Percentiles rank a stretch among this genome's conserved stretches.
Conservation (phyloP, 2,113 vertebrate species). For the Phyllostomus discolor region DNA sequence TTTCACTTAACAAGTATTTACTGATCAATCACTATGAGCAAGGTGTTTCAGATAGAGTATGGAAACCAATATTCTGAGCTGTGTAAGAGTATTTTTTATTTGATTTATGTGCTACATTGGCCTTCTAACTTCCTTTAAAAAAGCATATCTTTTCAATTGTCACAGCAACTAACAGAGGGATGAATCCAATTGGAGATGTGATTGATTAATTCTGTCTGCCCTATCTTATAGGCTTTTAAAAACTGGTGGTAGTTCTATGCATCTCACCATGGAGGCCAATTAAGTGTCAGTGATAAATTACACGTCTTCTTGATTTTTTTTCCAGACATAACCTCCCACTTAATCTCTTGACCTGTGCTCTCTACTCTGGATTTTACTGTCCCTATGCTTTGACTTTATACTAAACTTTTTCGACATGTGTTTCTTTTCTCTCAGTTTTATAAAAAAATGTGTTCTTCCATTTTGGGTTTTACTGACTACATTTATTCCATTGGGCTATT, state of each 20-base stretch:
- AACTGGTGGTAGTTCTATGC: background rate
- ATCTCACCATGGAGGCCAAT: slow-evolving; percentile 27
- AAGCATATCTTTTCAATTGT: background rate
- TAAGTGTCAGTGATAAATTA: slow-evolving; percentile 61
- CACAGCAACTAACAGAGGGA: slow-evolving; percentile 2
- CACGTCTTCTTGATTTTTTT: slow-evolving; percentile 6
- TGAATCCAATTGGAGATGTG: slow-evolving; percentile 24
- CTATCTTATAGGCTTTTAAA: slow-evolving; percentile 34
- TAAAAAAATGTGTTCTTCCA: background rate
- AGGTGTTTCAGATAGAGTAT: background rate
- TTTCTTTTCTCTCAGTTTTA: slow-evolving; percentile 25
- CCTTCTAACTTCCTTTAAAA: slow-evolving; percentile 34
- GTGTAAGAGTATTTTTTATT: slow-evolving; percentile 29
- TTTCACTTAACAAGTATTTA: slow-evolving; percentile 9
- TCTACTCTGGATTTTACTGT: background rate
- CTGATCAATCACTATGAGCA: background rate
- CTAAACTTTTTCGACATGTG: background rate
- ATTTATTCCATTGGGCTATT: background rate
- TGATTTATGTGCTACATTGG: background rate
- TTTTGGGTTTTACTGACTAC: background rate
- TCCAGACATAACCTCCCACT: slow-evolving; percentile 6
- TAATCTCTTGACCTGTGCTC: slow-evolving; percentile 42
- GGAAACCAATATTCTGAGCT: background rate
- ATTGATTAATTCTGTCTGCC: slow-evolving; percentile 34
- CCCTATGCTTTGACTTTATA: background rate